Conservation (phyloP, 1,140 invertebrate genomes). For the Drosophila murphyi region DNA sequence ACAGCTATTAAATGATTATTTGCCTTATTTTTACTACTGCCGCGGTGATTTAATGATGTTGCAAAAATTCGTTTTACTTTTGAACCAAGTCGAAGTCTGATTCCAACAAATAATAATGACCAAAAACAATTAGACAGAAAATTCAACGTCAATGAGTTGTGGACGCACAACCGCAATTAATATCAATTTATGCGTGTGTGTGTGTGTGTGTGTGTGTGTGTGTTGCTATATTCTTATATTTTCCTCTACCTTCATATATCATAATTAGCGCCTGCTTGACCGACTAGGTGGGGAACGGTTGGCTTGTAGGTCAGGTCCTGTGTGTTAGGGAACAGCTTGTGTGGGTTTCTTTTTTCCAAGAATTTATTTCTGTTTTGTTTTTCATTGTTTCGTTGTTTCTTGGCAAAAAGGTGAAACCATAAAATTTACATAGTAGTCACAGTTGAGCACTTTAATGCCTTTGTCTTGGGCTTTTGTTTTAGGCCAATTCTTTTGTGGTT, state of each 20-base stretch:
- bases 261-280: conserved; percentile 61
- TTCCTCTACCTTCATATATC: conserved; percentile 64
- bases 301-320: not conserved
- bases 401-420: conserved; percentile 35
- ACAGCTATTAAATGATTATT: conserved; percentile 75
- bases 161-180: conserved; percentile 65
- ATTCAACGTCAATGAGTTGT: conserved; percentile 40
- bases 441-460: conserved; percentile 46
- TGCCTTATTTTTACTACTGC: conserved; percentile 52
- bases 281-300: conserved; percentile 7
- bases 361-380: conserved; percentile 7
- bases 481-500: conserved; percentile 37
- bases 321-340: not conserved
- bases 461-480: conserved; percentile 44
- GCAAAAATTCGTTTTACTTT: conserved; percentile 58
- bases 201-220: conserved; percentile 36
- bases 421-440: conserved; percentile 67
- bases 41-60: conserved; percentile 59
- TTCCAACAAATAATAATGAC: conserved; percentile 46
- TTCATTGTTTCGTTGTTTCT: not conserved
- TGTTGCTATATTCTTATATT: conserved; percentile 43
- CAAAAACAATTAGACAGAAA: conserved; percentile 71
- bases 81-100: conserved; percentile 2
- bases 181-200: conserved; percentile 60
- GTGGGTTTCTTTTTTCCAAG: not conserved